Conservation (phyloP, 2,888 invertebrate genomes). For the Blastobasis adustella region DNA sequence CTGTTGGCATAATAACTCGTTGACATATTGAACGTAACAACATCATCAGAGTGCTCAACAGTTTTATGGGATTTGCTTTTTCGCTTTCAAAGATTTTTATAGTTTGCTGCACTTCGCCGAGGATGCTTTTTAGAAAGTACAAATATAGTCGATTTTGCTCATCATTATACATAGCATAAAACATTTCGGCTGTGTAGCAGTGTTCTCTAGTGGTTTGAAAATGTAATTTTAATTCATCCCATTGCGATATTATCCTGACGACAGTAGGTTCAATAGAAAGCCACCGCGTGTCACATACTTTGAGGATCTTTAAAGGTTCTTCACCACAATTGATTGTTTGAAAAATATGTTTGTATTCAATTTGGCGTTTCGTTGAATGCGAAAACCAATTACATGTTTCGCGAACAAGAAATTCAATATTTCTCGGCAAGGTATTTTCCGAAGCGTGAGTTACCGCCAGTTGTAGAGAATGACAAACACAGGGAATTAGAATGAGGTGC, state of each 20-base stretch:
- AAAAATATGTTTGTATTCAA: conserved; percentile 20
- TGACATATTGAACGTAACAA: conserved; percentile 10
- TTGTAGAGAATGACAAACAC: conserved; percentile 1
- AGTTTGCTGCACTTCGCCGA: conserved; percentile 9
- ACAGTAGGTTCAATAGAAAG: conserved; percentile 20
- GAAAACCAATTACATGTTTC: conserved; percentile 32
- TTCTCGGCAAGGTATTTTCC: not conserved
- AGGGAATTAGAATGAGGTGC: not conserved
- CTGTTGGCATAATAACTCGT: conserved; percentile 10
- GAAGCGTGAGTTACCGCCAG: conserved; percentile 2
- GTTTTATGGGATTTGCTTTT: conserved; percentile 2
- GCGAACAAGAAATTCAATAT: conserved; percentile 11
- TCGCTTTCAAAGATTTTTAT: conserved; percentile 14
- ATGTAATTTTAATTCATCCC: conserved; percentile 4
- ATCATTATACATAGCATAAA: conserved; percentile 2
- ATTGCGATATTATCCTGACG: not conserved
- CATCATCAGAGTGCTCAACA: conserved; percentile 5
- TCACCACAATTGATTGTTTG: conserved; percentile 19
- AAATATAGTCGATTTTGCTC: conserved; percentile 1
- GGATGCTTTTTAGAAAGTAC: not conserved
- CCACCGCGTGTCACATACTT: conserved; percentile 21
- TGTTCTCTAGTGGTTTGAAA: conserved; percentile 1
- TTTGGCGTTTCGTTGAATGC: conserved; percentile 21
- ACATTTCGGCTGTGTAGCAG: conserved; percentile 4
- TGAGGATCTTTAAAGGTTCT: conserved; percentile 20